Percentiles rank a stretch among this genome's conserved stretches.
Conservation (phyloP, 53 echinoderm and acorn worm genomes). For the Zoroaster sp. region DNA sequence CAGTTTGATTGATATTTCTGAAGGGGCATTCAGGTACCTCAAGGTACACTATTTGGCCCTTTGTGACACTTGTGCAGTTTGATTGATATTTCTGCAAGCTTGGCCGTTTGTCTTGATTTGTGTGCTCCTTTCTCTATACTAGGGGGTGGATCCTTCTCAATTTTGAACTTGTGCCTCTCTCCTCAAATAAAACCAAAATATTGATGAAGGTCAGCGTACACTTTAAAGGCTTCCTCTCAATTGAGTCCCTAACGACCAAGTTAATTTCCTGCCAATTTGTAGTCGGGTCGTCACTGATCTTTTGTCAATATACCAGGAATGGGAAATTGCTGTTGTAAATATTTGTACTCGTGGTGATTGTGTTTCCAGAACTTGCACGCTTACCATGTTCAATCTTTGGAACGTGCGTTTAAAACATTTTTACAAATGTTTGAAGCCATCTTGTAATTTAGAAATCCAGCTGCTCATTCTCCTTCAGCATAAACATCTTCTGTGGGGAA, state of each 20-base stretch:
- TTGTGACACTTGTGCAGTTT: not conserved
- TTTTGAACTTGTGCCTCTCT: not conserved
- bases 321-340: conserved; percentile 10
- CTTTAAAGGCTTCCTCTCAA: not conserved
- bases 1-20: not conserved
- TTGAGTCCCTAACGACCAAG: not conserved
- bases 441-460: not conserved
- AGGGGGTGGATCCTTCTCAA: not conserved
- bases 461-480: too few species aligned
- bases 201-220: not conserved
- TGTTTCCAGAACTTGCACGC: not conserved
- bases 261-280: conserved; percentile 35
- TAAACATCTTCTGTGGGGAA: too few species aligned
- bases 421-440: not conserved
- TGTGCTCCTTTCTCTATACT: not conserved
- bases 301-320: not conserved
- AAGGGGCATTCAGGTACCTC: too few species aligned
- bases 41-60: not conserved
- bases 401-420: not conserved
- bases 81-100: too few species aligned
- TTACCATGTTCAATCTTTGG: not conserved
- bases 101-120: not conserved
- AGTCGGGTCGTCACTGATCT: not conserved
- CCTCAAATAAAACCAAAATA: not conserved
- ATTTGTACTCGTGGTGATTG: not conserved